A percentile compares a stretch with the other conserved stretches of the same genome.
Evolutionary conservation across 1,140 invertebrate species (phyloP).

Genomic region (Calephelis virginiensis): DNA sequence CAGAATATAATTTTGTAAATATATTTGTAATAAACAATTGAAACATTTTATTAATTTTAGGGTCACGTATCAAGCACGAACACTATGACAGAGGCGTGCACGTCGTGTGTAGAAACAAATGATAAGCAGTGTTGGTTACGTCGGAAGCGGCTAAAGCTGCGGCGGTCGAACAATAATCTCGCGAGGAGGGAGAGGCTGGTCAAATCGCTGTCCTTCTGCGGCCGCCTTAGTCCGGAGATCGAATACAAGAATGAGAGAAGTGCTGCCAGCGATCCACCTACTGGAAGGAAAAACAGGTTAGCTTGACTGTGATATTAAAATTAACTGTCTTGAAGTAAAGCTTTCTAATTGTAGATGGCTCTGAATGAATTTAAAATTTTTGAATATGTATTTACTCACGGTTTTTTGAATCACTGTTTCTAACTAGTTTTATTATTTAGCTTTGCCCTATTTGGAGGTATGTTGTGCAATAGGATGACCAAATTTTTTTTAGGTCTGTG

Average conservation of each 20-base stretch:
- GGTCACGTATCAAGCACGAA: conserved; percentile 81
- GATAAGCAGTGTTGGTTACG: conserved; percentile 78
- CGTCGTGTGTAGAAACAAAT: conserved; percentile 72
- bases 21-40: no score
- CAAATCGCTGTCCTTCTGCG: conserved; percentile 84
- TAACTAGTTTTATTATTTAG: no score
- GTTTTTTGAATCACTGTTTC: no score
- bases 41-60: conserved; percentile 34
- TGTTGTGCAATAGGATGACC: no score
- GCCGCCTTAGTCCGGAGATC: conserved; percentile 77
- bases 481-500: no score
- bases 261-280: conserved; percentile 81
- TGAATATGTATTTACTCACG: no score
- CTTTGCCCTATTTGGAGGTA: no score
- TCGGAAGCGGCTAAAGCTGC: conserved; percentile 83
- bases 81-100: conserved; percentile 81
- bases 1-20: no score
- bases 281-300: conserved; percentile 74
- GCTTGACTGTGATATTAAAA: conserved; percentile 16
- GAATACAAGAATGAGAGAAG: conserved; percentile 78
- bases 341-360: no score
- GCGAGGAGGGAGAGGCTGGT: conserved; percentile 69
- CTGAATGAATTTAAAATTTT: no score
- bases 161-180: conserved; percentile 54
- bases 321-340: neutral